Base-by-base conservation (phyloP, 92 coral and sea anemone genomes). In the Phenganax subtilis region DNA sequence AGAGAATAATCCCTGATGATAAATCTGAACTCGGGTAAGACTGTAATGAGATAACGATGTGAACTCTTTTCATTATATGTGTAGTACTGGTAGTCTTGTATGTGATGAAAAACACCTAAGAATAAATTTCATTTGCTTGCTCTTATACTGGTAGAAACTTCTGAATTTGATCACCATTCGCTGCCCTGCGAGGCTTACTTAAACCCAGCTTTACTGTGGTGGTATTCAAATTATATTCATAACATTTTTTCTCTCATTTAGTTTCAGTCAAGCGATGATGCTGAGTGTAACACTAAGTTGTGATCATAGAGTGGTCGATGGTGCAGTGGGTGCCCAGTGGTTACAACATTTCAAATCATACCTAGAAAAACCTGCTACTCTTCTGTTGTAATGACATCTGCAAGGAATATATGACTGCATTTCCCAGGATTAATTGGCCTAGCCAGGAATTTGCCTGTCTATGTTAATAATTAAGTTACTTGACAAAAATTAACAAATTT, bases 301-400 rank as follows among this genome's bases (percentile, higher is more conserved):
- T 75, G 98, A 94, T 73, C 98, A 94, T 86, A 87, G 98, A 16
- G 94, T 94, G 25, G 97, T 94, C 0, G 98, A 94, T 72, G 98
- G 98, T 4, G 97, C 98, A 7, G 98, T 94, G 3, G 98, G 98
- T 12, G 98, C 98, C 0, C 92, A 94, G 67, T 94, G 98, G 98
- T 85, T 94, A 30, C 86, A 86, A 15, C 88, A 87, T n/a, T 94
- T 94, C 86, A 91, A 90, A 80, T 87, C 85, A 71, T 92, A 88
- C 74, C 86, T 94, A 70, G 98, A 94, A 70, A 94, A 94, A 71
- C 98, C 98, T 6, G 75, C 92, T 2, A 90, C 97, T 10, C 89
- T 94, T 90, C 74, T 94, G 65, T 87, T 94, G 47, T 37, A 37
- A 5, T 37, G 47, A 20, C 25, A 20, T 20, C 25, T 20, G 25